A percentile compares a stretch with the other conserved stretches of the same genome.
Conservation (phyloP, 2,888 invertebrate genomes). For the Habroteleia sp. region DNA sequence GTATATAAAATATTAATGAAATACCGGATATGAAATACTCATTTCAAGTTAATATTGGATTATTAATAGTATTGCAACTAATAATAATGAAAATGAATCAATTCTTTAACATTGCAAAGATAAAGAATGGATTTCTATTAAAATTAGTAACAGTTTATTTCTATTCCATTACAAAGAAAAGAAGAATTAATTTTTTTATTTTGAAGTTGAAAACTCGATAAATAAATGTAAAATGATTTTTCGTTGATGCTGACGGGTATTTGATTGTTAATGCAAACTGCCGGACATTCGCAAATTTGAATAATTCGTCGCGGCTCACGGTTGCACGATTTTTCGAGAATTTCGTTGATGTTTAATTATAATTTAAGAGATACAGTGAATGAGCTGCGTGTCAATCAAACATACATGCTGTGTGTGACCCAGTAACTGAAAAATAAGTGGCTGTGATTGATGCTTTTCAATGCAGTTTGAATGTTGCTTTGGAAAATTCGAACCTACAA, state of each 20-base stretch:
- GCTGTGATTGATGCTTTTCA: slow-evolving; percentile 55
- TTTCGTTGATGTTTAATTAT: slow-evolving; percentile 56
- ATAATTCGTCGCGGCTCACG: slow-evolving; percentile 40
- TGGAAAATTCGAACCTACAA: slow-evolving; percentile 18
- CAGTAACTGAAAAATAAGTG: slow-evolving; percentile 55
- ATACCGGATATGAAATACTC: no score
- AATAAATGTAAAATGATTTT: slow-evolving; percentile 33
- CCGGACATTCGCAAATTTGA: slow-evolving; percentile 34
- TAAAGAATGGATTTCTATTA: no score
- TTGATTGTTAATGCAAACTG: slow-evolving; percentile 27
- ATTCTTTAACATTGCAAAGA: no score
- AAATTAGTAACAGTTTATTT: no score
- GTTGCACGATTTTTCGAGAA: slow-evolving; percentile 35
- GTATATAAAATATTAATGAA: no score
- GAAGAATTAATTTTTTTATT: no score
- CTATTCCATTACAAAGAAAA: no score
- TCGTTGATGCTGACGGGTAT: slow-evolving; percentile 13
- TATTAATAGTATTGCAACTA: no score
- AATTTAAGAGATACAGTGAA: slow-evolving; percentile 50
- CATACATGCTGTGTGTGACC: slow-evolving; percentile 45
- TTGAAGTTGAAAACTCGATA: slow-evolving; percentile 14
- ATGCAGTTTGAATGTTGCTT: slow-evolving; percentile 9
- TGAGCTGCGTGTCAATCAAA: slow-evolving; percentile 50
- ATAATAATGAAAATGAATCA: no score
- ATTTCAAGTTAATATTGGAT: no score